Evolutionary conservation across 2,888 invertebrate genomes (phyloP), one percentile per base, ranked within the genome.

Genomic region (Nymphalis urticae): DNA sequence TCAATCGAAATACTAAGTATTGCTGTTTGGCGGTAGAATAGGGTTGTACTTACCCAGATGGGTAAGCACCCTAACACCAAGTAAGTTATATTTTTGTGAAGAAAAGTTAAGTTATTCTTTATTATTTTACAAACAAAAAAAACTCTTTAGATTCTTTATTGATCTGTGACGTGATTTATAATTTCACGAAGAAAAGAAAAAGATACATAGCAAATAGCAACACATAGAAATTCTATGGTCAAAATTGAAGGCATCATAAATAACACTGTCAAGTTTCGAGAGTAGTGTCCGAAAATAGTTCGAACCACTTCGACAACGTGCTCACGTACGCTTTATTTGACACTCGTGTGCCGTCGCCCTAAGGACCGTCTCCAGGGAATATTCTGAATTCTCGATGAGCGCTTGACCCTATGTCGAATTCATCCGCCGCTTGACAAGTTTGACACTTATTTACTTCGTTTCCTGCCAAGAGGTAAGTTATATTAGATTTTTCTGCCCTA

Each of bases 391-490:
- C 48, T 48, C 32, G 27, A 56, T 50, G 36, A 1, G 16, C 66
- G 61, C 61, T 61, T 66, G 54, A 62, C 61, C 66, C 66, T 21
- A 48, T 48, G 53, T 62, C 36, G 32, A 21, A 47, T 21, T 21
- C 24, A 13, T 16, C 32, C 58, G 24, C 42, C 27, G 32, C 47
- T 47, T 62, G 66, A 54, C 66, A 54, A 53, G 51, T 54, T 54
- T 48, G 32, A 54, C 66, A 32, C n/a, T 53, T 61, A 61, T 66
- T 61, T 54, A 60, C 10, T 51, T 66, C 16, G 24, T 10, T 24
- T 53, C 53, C 24, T 53, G 53, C 16, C 24, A 5, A 53, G 53
- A 53, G 53, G 7, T 16, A 24, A 13, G 21, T 51, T 9, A 51
- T 13, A 51, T 21, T 4, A 51, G 10, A 51, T 51, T 21, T 51